phyloP scores from a whole-genome alignment of 2,113 vertebrate species.

The Cyrtonyx montezumae region DNA sequence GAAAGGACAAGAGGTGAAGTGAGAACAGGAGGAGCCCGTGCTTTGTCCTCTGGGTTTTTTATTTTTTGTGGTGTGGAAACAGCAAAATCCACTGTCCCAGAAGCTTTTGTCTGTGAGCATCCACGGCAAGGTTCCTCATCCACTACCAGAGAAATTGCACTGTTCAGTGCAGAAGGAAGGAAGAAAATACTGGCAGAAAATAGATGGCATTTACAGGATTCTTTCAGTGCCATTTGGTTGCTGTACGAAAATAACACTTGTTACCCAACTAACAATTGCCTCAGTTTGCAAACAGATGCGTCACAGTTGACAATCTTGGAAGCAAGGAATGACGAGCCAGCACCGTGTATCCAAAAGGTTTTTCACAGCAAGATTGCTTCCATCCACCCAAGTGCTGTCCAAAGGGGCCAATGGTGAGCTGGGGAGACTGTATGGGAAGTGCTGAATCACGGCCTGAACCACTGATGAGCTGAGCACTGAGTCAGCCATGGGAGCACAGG shows the following conservation, averaged over 20 bases:
- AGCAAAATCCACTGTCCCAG: background rate
- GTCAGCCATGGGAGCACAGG: no score
- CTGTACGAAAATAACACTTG: background rate
- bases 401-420: no score
- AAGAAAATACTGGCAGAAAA: background rate
- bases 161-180: background rate
- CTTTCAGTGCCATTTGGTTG: background rate
- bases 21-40: background rate
- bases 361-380: background rate
- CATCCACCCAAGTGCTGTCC: background rate
- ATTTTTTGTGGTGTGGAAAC: background rate
- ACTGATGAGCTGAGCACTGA: no score
- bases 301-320: background rate
- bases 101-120: background rate
- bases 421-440: no score
- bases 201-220: background rate
- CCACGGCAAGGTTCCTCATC: background rate
- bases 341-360: background rate
- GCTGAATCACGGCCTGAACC: no score
- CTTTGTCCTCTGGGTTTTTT: background rate
- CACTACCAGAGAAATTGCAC: background rate
- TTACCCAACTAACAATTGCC: background rate
- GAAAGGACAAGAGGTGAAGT: background rate
- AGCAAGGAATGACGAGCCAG: background rate
- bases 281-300: background rate